Evolutionary conservation across 1,140 invertebrate genomes (phyloP).

Genomic region (Periplaneta americana): DNA sequence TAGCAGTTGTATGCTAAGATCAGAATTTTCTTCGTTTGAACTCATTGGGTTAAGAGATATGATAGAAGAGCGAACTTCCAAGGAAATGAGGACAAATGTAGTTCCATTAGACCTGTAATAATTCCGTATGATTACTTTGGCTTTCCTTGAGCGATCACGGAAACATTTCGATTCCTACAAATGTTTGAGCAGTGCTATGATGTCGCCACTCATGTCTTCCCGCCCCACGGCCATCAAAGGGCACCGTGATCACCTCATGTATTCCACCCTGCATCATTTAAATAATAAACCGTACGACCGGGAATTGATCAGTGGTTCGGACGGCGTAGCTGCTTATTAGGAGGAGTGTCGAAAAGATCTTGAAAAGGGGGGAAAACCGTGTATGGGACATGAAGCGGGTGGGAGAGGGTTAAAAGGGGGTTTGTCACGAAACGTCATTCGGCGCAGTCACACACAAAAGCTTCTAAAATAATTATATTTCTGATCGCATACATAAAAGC

Average conservation of each 20-base stretch:
- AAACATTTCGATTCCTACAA: too few species aligned
- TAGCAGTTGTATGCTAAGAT: too few species aligned
- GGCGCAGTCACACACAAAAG: not conserved
- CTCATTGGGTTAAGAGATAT: too few species aligned
- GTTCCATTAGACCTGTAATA: not conserved
- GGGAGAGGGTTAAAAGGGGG: not conserved
- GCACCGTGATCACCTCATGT: not conserved
- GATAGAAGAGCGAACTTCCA: not conserved
- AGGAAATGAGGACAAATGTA: not conserved
- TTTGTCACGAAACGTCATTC: not conserved
- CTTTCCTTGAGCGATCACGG: not conserved
- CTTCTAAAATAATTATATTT: not conserved
- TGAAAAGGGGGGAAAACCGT: not conserved
- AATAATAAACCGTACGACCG: not conserved
- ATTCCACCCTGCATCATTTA: not conserved
- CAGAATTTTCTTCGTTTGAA: too few species aligned
- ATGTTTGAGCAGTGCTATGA: not conserved
- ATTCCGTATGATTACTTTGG: not conserved
- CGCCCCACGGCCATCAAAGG: not conserved
- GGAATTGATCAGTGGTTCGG: not conserved
- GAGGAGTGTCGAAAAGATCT: not conserved
- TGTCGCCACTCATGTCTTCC: not conserved
- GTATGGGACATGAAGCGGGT: too few species aligned
- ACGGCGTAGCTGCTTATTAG: not conserved
- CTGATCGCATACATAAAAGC: not conserved